A percentile compares a stretch with the other conserved stretches of the same genome.
Conservation (phyloP, 2,888 invertebrate species). For the Alviniconcha strummeri region DNA sequence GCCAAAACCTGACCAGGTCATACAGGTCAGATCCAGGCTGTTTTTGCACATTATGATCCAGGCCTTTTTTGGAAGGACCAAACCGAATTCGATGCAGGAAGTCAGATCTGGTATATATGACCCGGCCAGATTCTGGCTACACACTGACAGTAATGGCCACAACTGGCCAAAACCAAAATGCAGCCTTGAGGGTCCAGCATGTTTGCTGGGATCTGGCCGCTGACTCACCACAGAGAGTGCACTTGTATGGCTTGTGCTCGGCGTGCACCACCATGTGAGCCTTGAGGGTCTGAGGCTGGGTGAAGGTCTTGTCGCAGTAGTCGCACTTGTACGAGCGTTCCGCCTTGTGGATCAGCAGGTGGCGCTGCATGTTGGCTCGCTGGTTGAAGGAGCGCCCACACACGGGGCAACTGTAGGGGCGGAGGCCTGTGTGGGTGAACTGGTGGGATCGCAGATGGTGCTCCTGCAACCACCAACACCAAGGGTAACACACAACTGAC, state of each 20-base stretch:
- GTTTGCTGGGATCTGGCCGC: too few relatives aligned
- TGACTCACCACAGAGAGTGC: conserved; percentile 71
- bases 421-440: conserved; percentile 72
- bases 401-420: conserved; percentile 69
- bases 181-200: too few relatives aligned
- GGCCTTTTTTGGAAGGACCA: too few relatives aligned
- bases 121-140: too few relatives aligned
- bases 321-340: conserved; percentile 70
- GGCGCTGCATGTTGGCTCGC: conserved; percentile 73
- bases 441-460: conserved; percentile 73
- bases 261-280: conserved; percentile 73
- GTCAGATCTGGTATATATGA: too few relatives aligned
- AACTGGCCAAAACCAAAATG: too few relatives aligned
- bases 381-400: conserved; percentile 73
- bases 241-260: conserved; percentile 72
- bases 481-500: too few relatives aligned
- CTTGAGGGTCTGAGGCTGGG: conserved; percentile 73
- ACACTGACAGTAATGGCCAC: too few relatives aligned
- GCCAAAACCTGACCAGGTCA: too few relatives aligned
- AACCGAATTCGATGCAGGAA: too few relatives aligned
- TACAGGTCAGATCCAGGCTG: too few relatives aligned
- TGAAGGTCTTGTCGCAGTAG: conserved; percentile 71
- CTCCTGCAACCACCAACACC: conserved; percentile 58
- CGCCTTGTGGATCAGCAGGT: conserved; percentile 71
- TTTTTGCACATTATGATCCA: too few relatives aligned